phyloP scores from a whole-genome alignment of 2,113 vertebrate species.

The Bufo gargarizans region DNA sequence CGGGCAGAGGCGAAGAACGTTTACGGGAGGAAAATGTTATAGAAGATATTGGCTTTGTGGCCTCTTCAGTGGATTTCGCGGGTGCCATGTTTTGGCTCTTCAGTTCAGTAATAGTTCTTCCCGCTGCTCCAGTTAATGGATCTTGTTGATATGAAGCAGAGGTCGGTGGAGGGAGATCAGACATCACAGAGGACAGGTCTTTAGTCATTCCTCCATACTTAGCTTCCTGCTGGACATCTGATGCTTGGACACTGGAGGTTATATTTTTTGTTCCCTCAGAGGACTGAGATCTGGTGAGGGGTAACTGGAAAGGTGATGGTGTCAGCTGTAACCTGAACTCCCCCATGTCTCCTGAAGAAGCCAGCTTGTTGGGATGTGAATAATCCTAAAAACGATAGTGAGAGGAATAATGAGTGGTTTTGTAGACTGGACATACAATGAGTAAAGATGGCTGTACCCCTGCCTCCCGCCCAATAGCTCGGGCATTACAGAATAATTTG shows the following conservation, averaged over 20 bases:
- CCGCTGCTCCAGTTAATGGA: neutral
- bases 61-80: conserved; percentile 48
- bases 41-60: conserved; percentile 67
- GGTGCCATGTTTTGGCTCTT: neutral
- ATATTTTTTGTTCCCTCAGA: conserved; percentile 34
- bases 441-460: neutral
- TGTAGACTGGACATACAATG: neutral
- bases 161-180: neutral
- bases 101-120: neutral
- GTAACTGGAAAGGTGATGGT: conserved; percentile 37
- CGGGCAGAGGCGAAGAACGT: conserved; percentile 62
- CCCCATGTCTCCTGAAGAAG: conserved; percentile 38
- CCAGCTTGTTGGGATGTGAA: conserved; percentile 7
- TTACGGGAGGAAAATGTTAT: conserved; percentile 73
- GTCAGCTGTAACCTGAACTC: conserved; percentile 32
- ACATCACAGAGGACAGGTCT: neutral
- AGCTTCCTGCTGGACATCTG: neutral
- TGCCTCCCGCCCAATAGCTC: neutral
- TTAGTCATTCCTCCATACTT: neutral
- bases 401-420: neutral
- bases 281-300: conserved; percentile 24
- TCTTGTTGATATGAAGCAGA: neutral
- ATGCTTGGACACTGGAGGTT: neutral
- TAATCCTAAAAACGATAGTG: conserved; percentile 58
- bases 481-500: too few relatives aligned